These are phyloP conservation scores for Neoitamus cyanurus DNA, from an alignment of 2,888 invertebrate genomes.

Conservation along the genomic window DNA sequence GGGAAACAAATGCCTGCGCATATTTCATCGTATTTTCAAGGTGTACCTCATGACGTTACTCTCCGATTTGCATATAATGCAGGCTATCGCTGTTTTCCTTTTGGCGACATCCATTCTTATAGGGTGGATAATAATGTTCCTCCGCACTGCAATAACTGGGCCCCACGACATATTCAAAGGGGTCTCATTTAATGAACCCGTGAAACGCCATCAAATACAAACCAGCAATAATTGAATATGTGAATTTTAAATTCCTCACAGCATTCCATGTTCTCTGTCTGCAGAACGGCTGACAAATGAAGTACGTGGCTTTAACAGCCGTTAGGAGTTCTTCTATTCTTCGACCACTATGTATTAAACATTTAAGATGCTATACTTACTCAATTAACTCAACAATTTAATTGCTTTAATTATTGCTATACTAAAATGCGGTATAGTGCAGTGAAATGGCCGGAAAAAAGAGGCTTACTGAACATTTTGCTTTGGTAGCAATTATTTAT, in stretches of 20 bases:
- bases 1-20: constrained; percentile 15
- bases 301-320: background rate
- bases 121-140: background rate
- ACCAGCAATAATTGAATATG: constrained; percentile 1
- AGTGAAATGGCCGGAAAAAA: no score
- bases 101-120: background rate
- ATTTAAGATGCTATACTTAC: background rate
- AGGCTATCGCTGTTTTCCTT: background rate
- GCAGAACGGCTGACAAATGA: background rate
- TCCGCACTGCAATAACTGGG: background rate
- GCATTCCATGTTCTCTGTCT: background rate
- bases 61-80: constrained; percentile 28
- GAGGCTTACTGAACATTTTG: no score
- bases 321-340: background rate
- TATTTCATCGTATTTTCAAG: constrained; percentile 23
- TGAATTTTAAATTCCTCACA: background rate
- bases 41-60: background rate
- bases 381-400: background rate
- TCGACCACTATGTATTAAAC: background rate
- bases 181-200: background rate
- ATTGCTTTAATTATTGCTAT: background rate
- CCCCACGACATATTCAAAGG: background rate
- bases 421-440: no score
- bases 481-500: no score
- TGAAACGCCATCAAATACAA: background rate